Conservation (phyloP, 2,113 vertebrate species). For the Propithecus coquereli region DNA sequence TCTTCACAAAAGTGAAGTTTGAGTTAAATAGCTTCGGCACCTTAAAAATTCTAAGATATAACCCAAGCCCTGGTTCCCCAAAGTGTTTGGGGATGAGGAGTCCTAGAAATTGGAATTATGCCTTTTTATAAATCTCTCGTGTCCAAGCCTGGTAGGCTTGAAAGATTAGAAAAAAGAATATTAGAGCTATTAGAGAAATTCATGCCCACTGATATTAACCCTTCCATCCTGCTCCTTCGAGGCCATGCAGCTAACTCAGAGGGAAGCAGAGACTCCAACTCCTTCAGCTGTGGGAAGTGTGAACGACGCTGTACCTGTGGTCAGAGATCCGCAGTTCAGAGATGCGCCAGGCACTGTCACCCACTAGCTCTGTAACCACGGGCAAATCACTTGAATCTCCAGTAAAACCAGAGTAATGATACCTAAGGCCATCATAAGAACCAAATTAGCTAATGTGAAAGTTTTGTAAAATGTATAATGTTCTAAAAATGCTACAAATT, state of each 20-base stretch:
- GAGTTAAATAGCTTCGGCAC: neutral
- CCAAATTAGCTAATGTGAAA: neutral
- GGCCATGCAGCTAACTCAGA: accelerated
- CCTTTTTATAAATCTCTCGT: neutral
- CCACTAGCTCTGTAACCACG: accelerated
- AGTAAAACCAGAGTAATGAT: neutral
- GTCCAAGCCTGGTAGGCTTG: neutral
- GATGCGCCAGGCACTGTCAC: neutral
- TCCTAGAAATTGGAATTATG: neutral
- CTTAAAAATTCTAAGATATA: neutral
- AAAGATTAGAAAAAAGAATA: neutral
- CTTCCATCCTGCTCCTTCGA: neutral
- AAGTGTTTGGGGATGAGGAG: neutral
- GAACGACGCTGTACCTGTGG: too few relatives aligned
- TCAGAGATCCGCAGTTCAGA: too few relatives aligned
- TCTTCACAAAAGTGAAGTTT: neutral
- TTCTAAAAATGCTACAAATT: neutral
- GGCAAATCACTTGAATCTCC: neutral
- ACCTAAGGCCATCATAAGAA: neutral
- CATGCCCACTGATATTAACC: neutral
- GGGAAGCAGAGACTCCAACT: neutral
- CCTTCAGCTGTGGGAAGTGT: neutral
- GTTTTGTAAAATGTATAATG: neutral
- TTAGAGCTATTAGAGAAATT: neutral
- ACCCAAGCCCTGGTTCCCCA: neutral